phyloP scores from a whole-genome alignment of 2,888 invertebrate genomes.

The Drosophila differens region DNA sequence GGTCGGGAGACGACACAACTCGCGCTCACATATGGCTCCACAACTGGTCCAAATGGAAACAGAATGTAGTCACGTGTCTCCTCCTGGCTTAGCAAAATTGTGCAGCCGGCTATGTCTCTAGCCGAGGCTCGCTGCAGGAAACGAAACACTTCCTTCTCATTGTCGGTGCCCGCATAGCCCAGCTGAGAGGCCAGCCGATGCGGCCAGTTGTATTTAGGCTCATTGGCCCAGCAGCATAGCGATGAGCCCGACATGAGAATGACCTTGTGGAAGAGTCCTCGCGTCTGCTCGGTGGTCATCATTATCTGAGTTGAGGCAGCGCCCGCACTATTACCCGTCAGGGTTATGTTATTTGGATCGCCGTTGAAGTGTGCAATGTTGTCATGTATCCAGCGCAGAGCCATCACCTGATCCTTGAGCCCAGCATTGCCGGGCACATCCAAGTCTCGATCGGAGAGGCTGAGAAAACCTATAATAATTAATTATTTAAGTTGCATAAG shows the following conservation, averaged over 20 bases:
- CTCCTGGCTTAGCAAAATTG: constrained; percentile 63
- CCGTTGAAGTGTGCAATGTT: constrained; percentile 86
- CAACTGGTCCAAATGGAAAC: constrained; percentile 78
- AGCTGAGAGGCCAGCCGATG: constrained; percentile 79
- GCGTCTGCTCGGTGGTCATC: constrained; percentile 85
- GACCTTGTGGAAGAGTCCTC: constrained; percentile 83
- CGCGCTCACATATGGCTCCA: constrained; percentile 80
- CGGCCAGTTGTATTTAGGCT: constrained; percentile 71
- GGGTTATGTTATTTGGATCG: constrained; percentile 85
- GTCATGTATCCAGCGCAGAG: constrained; percentile 86
- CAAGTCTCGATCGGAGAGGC: constrained; percentile 85
- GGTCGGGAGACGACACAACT: constrained; percentile 75
- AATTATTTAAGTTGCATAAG: not conserved
- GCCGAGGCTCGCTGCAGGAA: constrained; percentile 62
- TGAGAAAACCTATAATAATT: constrained; percentile 85
- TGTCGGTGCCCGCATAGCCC: constrained; percentile 83
- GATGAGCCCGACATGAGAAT: constrained; percentile 83
- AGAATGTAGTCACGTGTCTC: constrained; percentile 69
- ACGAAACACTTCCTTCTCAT: constrained; percentile 81
- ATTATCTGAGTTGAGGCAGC: constrained; percentile 85
- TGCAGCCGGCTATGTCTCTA: constrained; percentile 49
- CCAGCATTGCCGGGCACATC: constrained; percentile 86
- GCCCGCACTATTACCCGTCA: constrained; percentile 86
- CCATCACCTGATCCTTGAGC: constrained; percentile 86
- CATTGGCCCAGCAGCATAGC: constrained; percentile 77